A percentile compares a stretch with the other conserved stretches of the same genome.
phyloP scores from a whole-genome alignment of 1,140 invertebrate species.

The Drosophila nebulosa region DNA sequence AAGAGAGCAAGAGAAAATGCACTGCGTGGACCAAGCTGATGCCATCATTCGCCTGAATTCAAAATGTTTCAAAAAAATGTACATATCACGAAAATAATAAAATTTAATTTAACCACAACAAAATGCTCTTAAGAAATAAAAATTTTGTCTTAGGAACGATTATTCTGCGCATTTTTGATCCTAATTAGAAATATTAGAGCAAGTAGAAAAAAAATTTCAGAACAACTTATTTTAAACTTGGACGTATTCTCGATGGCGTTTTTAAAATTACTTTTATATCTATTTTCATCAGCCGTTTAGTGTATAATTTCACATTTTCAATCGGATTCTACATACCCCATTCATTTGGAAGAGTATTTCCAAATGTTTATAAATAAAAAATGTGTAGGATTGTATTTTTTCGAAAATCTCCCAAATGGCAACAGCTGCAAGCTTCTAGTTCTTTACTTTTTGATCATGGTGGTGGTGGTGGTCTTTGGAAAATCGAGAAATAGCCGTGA shows the following conservation, averaged over 20 bases:
- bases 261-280: too few relatives aligned
- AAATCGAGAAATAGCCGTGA: slow-evolving; percentile 40
- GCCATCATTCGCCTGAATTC: not conserved
- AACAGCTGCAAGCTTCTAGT: slow-evolving; percentile 56
- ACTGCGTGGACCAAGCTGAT: not conserved
- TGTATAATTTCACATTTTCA: too few relatives aligned
- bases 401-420: slow-evolving; percentile 28
- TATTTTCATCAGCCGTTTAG: too few relatives aligned
- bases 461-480: slow-evolving; percentile 41
- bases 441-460: not conserved
- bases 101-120: not conserved
- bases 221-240: too few relatives aligned
- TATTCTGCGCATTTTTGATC: too few relatives aligned
- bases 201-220: too few relatives aligned
- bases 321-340: not conserved
- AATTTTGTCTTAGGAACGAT: too few relatives aligned
- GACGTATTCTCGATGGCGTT: too few relatives aligned
- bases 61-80: not conserved
- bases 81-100: not conserved
- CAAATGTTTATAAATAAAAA: slow-evolving; percentile 52
- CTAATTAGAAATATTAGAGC: too few relatives aligned
- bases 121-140: not conserved
- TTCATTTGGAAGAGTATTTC: not conserved
- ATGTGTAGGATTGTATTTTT: slow-evolving; percentile 65
- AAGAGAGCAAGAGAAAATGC: slow-evolving; percentile 2